Base-by-base conservation (phyloP, 2,113 vertebrate genomes). In the Crotophaga sulcirostris region DNA sequence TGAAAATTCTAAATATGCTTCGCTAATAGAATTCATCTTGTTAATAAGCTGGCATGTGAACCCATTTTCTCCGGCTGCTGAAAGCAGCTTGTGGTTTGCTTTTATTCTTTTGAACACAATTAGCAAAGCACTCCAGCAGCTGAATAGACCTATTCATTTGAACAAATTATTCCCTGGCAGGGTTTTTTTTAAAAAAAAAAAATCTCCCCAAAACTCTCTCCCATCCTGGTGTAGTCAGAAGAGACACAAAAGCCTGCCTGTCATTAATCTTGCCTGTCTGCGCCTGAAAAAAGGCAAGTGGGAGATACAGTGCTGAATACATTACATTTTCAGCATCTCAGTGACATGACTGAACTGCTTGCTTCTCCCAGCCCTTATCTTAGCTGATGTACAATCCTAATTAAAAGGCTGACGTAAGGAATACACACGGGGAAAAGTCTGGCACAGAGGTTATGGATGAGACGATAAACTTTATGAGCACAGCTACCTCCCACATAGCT, bases 61-160 rank as follows among this genome's bases (percentile, higher is more conserved):
- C 68, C 69, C 56, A 0, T 81, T 95, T 96, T 96, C 96, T 92
- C 87, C 38, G 49, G 89, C 86, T 96, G 88, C 96, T 97, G 85
- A 96, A 96, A 94, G 90, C 68, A 94, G 94, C 88, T 95, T 96
- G 97, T 95, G 94, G 93, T 97, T 98, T 94, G 89, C 97, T 97
- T 97, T 98, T 97, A 97, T 97, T 97, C 97, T 97, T 94, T 95
- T 5, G 7, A 97, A 97, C 87, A 98, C 97, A 98, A 98, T 98
- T 98, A 97, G 97, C 95, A 96, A 97, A 97, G 97, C 94, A 92
- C 97, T 98, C 88, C 75, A 92, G 86, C 36, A 62, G 62, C 89
- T 98, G 97, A 99, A 98, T 96, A 94, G 95, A 92, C 82, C 96
- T 96, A 98, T 98, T 98, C 97, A 98, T 92, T 95, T 95, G 95